Evolutionary conservation across 2,888 invertebrate genomes (phyloP), one percentile per base, ranked within the genome.

Genomic region (Diadegma fenestrale): DNA sequence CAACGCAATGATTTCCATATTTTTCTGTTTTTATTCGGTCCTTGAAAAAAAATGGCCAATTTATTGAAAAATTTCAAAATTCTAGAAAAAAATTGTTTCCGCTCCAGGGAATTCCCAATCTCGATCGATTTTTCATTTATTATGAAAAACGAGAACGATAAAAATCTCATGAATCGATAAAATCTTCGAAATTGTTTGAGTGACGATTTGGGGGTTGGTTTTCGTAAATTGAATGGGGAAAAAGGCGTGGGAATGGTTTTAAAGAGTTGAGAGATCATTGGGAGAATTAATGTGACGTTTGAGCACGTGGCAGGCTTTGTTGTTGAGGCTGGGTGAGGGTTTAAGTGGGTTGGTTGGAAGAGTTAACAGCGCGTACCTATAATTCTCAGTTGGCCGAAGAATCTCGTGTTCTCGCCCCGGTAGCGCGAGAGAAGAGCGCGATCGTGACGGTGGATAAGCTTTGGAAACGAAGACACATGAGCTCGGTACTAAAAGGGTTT

Each of bases 401-500:
- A 71, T 68, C 75, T 82, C 61, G 45, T 14, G 19, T 77, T 77
- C 68, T 68, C 75, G 37, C 75, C 54, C 54, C 79, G 58, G 79
- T 82, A 82, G 79, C 78, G 37, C 43, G 58, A 33, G 58, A 45
- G 71, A 73, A 51, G 33, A 61, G 78, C 45, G 69, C 85, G 85
- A 85, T 85, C 85, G 82, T 80, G 82, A 82, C 79, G 79, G 61
- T 58, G 85, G 85, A 85, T 85, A 85, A 85, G 85, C 79, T 85
- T 37, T 58, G 69, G 82, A 80, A 85, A 85, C 85, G 85, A 85
- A 85, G 85, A 85, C 85, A 76, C 85, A 85, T 76, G 82, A 76
- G 79, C 45, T 22, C 64, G 43, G 76, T 71, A 51, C 58, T 75
- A 80, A 85, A 82, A 82, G 85, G 85, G 82, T 82, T 68, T 85